A percentile compares a stretch with the other conserved stretches of the same genome.
Conservation (phyloP, 2,113 vertebrate species). For the Anoplopoma fimbria region DNA sequence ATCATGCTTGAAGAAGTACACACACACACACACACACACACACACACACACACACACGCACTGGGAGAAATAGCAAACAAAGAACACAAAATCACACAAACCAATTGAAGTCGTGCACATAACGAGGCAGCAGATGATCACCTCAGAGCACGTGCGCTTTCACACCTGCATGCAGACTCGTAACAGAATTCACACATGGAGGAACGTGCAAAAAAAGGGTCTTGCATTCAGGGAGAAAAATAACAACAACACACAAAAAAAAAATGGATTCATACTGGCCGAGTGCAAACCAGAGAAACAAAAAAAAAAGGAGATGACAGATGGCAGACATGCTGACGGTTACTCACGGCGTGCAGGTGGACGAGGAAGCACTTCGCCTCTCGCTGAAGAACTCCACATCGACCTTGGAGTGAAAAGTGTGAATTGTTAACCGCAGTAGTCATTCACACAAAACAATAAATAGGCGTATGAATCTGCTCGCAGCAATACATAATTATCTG, state of each 20-base stretch:
- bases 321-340: constrained; percentile 54
- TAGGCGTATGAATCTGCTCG: constrained; percentile 26
- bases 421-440: constrained; percentile 55
- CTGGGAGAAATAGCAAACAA: not conserved
- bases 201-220: constrained; percentile 29
- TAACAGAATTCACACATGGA: constrained; percentile 53
- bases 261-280: not conserved
- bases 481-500: constrained; percentile 38
- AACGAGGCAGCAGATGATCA: not conserved
- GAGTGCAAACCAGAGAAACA: constrained; percentile 18
- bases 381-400: constrained; percentile 36
- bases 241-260: not conserved
- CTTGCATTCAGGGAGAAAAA: not conserved
- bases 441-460: constrained; percentile 44
- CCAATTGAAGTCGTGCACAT: not conserved
- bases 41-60: not conserved
- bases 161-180: constrained; percentile 54
- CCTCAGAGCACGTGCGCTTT: constrained; percentile 14
- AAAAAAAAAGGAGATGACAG: constrained; percentile 42
- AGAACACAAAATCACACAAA: constrained; percentile 17
- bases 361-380: constrained; percentile 46
- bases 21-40: not conserved
- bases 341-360: constrained; percentile 73
- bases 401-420: constrained; percentile 62
- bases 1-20: constrained; percentile 16